A percentile compares a stretch with the other conserved stretches of the same genome.
phyloP scores from a whole-genome alignment of 2,113 vertebrate genomes.

The Gasterosteus aculeatus region DNA sequence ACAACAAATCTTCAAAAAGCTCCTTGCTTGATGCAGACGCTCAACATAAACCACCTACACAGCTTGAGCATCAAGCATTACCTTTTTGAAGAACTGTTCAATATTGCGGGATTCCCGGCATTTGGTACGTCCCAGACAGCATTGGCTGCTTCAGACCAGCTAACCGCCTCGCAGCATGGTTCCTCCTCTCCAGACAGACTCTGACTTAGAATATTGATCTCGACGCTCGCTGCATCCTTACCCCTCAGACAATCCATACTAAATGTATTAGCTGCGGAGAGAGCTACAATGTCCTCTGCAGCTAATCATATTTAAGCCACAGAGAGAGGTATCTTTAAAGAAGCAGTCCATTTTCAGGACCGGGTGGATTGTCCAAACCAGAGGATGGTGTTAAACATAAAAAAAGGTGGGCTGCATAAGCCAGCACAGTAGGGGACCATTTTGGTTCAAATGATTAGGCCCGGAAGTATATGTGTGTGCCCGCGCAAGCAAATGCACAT shows the following conservation, averaged over 20 bases:
- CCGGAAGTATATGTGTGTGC: background rate
- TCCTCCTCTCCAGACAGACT: constrained; percentile 77
- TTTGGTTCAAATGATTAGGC: constrained; percentile 36
- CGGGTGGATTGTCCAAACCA: constrained; percentile 49
- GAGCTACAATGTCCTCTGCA: constrained; percentile 81
- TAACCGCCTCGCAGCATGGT: constrained; percentile 78
- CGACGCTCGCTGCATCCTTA: constrained; percentile 72
- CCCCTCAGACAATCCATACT: constrained; percentile 80
- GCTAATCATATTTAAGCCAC: constrained; percentile 79
- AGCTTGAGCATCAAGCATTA: constrained; percentile 68
- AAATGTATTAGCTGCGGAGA: constrained; percentile 80
- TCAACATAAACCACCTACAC: constrained; percentile 52
- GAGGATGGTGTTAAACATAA: constrained; percentile 53
- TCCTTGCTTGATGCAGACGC: constrained; percentile 59
- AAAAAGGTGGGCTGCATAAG: constrained; percentile 51
- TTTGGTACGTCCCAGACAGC: constrained; percentile 66
- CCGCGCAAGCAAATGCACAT: constrained; percentile 1
- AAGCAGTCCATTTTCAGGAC: constrained; percentile 65
- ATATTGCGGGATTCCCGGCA: constrained; percentile 72
- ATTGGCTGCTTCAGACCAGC: constrained; percentile 68
- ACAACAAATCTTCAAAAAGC: constrained; percentile 76
- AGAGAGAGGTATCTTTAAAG: constrained; percentile 73
- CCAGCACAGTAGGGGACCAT: constrained; percentile 35
- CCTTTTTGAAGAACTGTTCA: constrained; percentile 72
- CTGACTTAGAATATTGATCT: constrained; percentile 78